Base-by-base conservation (phyloP, 1,140 invertebrate genomes). In the Physella acuta region DNA sequence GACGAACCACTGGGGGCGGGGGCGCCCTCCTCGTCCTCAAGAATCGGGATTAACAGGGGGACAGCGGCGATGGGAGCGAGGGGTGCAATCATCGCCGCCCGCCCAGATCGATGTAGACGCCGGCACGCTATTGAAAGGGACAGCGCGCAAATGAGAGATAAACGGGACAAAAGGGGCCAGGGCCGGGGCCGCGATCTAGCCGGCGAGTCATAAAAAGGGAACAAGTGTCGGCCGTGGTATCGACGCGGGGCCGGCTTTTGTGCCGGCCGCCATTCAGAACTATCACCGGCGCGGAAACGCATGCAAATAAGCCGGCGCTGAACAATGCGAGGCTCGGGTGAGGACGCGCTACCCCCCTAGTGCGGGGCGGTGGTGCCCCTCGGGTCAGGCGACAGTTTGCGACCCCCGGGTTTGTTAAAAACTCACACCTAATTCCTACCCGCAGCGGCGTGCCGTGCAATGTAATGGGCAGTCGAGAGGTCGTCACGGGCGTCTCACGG, bases 231-330 rank as follows among this genome's bases (percentile, higher is more conserved):
- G 58, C 31, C 33, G 28, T 34, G 34, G n/a, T 34, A 36, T 11
- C 20, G 31, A 11, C 34, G 31, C 2, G 34, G 28, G 11, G 16
- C 58, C n/a, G n/a, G 58, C 30, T 33, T 31, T 60, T 60, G 30
- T 60, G 14, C 34, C 3, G 1, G 31, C 17, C 34, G 58, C 31
- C 34, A 34, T 60, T 60, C 58, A 60, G 34, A 60, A 60, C 5
- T 11, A 28, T 11, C 58, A 60, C 31, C 58, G 31, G 34, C 16
- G 58, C 58, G 33, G 58, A 60, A 60, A 60, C 58, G 5, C 31
- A 60, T 60, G 58, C 58, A 60, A 60, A 60, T 60, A 60, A 60
- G 58, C 3, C 58, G 31, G 31, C 58, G 31, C 33, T 14, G 31
- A 20, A 60, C 58, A 60, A 60, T 60, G 14, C 33, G 1, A 44